A percentile compares a stretch with the other conserved stretches of the same genome.
These are phyloP conservation scores for Pseudorhiza aurosa DNA, from an alignment of 30 jellyfish, hydroid and myxozoan species.

Conservation along the genomic window DNA sequence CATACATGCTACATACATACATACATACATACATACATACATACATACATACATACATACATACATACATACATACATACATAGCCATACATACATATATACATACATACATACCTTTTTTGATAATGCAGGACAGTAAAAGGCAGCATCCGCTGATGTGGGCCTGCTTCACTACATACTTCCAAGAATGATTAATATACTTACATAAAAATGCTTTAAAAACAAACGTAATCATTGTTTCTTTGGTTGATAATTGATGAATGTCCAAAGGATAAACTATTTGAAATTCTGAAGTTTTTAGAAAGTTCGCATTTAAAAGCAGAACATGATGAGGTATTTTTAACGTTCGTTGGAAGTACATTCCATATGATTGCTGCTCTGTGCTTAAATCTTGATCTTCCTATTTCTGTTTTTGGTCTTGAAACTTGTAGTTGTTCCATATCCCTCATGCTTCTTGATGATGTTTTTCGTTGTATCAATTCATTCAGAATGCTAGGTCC, in stretches of 20 bases:
- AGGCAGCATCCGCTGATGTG: conserved; percentile 2
- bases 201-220: not conserved
- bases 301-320: conserved; percentile 48
- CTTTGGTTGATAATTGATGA: not conserved
- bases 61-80: conserved; percentile 16
- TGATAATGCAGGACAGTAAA: no score
- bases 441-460: conserved; percentile 60
- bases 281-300: not conserved
- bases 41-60: conserved; percentile 12
- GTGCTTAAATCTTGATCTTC: conserved; percentile 48
- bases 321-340: conserved; percentile 25
- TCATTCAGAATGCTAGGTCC: conserved; percentile 56
- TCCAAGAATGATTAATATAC: not conserved
- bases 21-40: no score
- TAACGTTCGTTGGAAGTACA: conserved; percentile 50
- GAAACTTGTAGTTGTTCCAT: conserved; percentile 26
- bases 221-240: conserved; percentile 1
- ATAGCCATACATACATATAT: conserved; percentile 1
- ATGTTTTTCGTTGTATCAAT: conserved; percentile 34
- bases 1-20: no score
- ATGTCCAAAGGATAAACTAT: conserved; percentile 15
- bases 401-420: conserved; percentile 48
- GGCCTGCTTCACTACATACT: not conserved
- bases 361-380: conserved; percentile 57
- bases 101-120: not conserved